Conservation (phyloP, 2,888 invertebrate species). For the Muschampia plurimacula region DNA sequence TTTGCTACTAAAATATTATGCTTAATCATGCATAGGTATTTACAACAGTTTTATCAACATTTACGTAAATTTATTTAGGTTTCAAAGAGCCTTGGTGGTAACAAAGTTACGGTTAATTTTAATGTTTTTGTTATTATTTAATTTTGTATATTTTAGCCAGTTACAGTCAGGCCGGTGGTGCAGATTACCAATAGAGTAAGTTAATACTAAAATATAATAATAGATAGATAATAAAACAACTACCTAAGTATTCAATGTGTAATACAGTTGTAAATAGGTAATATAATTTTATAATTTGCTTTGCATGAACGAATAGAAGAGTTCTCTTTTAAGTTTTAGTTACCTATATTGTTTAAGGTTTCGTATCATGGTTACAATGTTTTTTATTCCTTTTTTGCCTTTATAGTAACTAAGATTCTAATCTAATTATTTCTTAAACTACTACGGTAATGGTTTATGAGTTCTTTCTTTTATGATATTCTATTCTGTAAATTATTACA, state of each 20-base stretch:
- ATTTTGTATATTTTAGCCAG: conserved; percentile 43
- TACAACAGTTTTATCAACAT: not conserved
- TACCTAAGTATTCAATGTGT: conserved; percentile 75
- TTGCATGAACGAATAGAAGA: not conserved
- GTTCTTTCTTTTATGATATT: not conserved
- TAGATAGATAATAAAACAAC: conserved; percentile 60
- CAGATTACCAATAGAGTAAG: conserved; percentile 83
- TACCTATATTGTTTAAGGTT: no score
- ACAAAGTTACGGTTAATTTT: conserved; percentile 36
- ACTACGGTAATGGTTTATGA: not conserved
- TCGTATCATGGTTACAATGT: not conserved
- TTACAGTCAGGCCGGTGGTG: conserved; percentile 80
- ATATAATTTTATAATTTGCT: not conserved
- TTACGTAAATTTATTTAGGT: not conserved
- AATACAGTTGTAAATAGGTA: conserved; percentile 27
- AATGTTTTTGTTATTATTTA: not conserved
- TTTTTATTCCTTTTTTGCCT: not conserved
- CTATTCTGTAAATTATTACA: not conserved
- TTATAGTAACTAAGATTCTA: no score
- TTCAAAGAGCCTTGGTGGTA: conserved; percentile 31
- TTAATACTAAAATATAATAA: no score
- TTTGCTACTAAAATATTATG: not conserved
- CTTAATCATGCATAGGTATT: not conserved
- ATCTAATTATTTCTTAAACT: not conserved
- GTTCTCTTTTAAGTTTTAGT: not conserved